Percentiles rank a stretch among this genome's conserved stretches.
Conservation (phyloP, 2,113 vertebrate species). For the Chloroceryle aenea region DNA sequence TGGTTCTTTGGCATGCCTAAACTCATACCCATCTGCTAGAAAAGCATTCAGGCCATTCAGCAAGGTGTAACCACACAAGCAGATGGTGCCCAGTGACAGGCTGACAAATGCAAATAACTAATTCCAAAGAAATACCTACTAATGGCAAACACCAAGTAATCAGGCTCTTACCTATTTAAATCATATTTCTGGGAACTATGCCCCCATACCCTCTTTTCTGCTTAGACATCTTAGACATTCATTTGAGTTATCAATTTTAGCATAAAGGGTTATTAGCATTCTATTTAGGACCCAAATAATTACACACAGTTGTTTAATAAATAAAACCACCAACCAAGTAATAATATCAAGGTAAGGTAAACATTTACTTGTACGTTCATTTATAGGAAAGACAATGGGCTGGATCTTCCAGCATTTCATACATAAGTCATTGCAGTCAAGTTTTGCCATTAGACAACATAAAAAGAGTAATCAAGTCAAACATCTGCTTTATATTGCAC, state of each 20-base stretch:
- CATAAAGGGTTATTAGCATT: not conserved
- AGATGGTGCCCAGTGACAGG: not conserved
- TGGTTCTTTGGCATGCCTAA: not conserved
- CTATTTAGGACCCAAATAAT: not conserved
- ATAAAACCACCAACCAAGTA: not conserved
- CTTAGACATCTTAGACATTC: not conserved
- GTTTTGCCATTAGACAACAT: not conserved
- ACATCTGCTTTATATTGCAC: not conserved
- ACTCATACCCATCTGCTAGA: not conserved
- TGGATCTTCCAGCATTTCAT: not conserved
- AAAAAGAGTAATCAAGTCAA: not conserved
- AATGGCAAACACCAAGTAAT: not conserved
- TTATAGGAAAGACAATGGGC: not conserved
- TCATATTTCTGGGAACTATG: not conserved
- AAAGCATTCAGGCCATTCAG: not conserved
- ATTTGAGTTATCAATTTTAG: not conserved
- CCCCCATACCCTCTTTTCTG: not conserved
- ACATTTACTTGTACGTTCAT: not conserved
- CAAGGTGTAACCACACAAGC: not conserved
- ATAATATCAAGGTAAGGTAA: not conserved
- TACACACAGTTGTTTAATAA: not conserved
- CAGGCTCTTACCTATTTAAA: not conserved
- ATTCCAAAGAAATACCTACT: not conserved
- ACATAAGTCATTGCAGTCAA: not conserved
- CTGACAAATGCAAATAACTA: not conserved